Conservation (phyloP, 2,797 vertebrate species). For the Enteromius mattozi region DNA sequence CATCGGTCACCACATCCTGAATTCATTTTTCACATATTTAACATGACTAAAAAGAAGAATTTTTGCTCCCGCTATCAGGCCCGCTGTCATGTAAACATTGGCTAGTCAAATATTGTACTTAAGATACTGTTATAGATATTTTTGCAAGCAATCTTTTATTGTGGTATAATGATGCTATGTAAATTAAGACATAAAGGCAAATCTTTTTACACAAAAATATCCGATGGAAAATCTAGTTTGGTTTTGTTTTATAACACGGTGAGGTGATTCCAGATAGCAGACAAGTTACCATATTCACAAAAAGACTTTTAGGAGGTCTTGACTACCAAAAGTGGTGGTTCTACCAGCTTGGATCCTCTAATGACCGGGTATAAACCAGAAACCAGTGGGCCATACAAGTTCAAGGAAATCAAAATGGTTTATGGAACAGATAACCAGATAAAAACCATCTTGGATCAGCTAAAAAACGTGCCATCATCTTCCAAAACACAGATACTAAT, state of each 20-base stretch:
- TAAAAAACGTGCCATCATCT: background rate
- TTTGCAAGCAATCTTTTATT: conserved; percentile 8
- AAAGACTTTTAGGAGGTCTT: background rate
- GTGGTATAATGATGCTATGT: background rate
- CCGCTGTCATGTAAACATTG: conserved; percentile 1
- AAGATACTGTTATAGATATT: conserved; percentile 31
- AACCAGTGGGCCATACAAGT: background rate
- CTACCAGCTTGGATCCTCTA: background rate
- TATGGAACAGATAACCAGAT: background rate
- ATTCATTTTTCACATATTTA: background rate
- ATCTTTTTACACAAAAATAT: background rate
- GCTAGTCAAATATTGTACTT: conserved; percentile 52
- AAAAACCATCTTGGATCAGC: background rate
- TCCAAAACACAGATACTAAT: background rate
- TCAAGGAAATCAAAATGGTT: background rate
- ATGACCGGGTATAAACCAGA: background rate
- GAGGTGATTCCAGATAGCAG: background rate
- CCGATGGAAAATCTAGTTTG: background rate
- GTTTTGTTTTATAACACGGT: background rate
- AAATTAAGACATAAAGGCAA: background rate
- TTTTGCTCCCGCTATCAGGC: conserved; percentile 34
- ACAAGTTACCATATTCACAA: background rate
- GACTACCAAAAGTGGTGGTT: background rate
- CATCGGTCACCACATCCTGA: background rate
- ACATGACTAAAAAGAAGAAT: background rate